Evolutionary conservation across 2,888 invertebrate genomes (phyloP).

Genomic region (Palloptera scutellata): DNA sequence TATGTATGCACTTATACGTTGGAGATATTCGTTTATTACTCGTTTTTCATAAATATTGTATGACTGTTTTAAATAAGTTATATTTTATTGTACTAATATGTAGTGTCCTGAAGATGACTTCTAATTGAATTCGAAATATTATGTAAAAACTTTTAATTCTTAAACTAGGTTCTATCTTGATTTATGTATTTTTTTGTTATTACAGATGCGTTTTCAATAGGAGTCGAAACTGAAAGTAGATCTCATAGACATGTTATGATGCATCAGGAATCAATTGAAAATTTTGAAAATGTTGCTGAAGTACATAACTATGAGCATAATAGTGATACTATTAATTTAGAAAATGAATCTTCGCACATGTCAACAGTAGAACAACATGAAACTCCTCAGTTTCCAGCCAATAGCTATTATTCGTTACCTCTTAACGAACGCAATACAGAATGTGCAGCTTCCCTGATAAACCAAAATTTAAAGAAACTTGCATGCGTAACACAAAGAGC

Average conservation of each 20-base stretch:
- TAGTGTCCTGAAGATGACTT: too few relatives aligned
- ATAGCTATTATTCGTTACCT: conserved; percentile 52
- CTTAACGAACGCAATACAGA: conserved; percentile 52
- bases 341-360: conserved; percentile 4
- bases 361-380: neutral
- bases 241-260: conserved; percentile 16
- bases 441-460: conserved; percentile 40
- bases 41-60: too few relatives aligned
- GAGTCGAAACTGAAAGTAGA: neutral
- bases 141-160: neutral
- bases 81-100: too few relatives aligned
- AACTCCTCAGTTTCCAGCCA: conserved; percentile 46
- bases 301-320: neutral
- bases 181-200: neutral
- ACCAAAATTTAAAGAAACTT: conserved; percentile 49
- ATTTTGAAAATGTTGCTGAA: neutral
- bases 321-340: conserved; percentile 2
- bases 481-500: conserved; percentile 74
- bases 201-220: neutral
- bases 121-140: too few relatives aligned
- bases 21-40: too few relatives aligned
- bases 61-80: too few relatives aligned
- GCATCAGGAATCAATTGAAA: conserved; percentile 1
- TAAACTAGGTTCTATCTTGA: too few relatives aligned
- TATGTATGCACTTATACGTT: too few relatives aligned